phyloP scores from a whole-genome alignment of 2,797 vertebrate species.

The Cossypha dichroa region DNA sequence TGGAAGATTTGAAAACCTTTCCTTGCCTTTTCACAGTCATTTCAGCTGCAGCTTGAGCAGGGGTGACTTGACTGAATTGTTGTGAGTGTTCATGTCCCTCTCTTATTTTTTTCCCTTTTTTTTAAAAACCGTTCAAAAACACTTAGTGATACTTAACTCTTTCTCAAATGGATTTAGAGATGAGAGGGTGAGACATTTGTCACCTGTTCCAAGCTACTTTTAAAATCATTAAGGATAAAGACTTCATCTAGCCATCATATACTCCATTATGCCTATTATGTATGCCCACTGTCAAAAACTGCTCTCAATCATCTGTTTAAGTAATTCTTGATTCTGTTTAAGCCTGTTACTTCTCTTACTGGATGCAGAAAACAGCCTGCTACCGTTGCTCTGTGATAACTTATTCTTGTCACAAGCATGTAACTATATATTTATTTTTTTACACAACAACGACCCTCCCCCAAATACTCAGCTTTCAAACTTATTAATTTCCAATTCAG shows the following conservation, averaged over 20 bases:
- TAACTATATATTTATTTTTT: not conserved
- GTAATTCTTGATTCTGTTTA: not conserved
- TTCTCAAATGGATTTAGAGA: not conserved
- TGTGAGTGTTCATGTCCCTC: accelerated
- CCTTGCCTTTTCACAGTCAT: not conserved
- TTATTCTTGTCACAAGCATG: not conserved
- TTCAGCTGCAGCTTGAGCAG: not conserved
- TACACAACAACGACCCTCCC: not conserved
- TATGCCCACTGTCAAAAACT: not conserved
- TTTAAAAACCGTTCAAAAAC: accelerated
- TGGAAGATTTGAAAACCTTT: not conserved
- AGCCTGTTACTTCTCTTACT: not conserved
- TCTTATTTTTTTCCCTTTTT: accelerated
- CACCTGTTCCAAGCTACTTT: not conserved
- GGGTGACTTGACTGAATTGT: not conserved
- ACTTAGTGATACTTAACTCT: not conserved
- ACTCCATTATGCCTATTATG: not conserved
- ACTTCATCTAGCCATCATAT: not conserved
- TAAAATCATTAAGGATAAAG: not conserved
- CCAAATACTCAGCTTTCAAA: not conserved
- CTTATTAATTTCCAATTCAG: not conserved
- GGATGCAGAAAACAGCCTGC: not conserved
- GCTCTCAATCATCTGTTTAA: not conserved
- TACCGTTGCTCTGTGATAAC: not conserved
- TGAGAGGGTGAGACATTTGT: not conserved